Base-by-base conservation (phyloP, 2,797 vertebrate species). In the Basileuterus tristriatus region DNA sequence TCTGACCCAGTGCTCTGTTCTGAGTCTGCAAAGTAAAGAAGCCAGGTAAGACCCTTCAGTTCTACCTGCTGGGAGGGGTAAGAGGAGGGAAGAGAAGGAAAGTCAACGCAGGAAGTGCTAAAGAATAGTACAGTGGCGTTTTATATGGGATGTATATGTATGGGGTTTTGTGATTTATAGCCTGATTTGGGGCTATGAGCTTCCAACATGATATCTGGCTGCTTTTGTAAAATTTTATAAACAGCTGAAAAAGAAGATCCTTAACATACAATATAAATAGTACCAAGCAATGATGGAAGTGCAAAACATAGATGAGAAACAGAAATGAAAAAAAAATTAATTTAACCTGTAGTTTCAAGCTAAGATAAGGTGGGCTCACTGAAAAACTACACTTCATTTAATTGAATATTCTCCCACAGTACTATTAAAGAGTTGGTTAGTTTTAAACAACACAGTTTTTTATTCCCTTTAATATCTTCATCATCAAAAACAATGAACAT, bases 1-100 rank as follows among this genome's bases (percentile, higher is more conserved):
- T 99, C 99, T 13, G 99, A 99, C 81, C 99, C 98, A 22, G 99
- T 99, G 97, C 99, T 99, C 96, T 99, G 99, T 94, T 99, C 99
- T 1, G 99, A 99, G 96, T 99, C 99, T 99, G 96, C 49, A 97
- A 94, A 77, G 81, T 10, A 96, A 95, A 94, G 29, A 93, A 6
- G 13, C 23, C 24, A 63, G 37, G 58, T 97, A 80, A 97, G 95
- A 97, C 39, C 56, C 27, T 79, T 36, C 23, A 32, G 11, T 34
- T 79, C 50, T 50, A 20, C 32, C 50, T 37, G 4, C 23, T 75
- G 8, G 27, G 22, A 55, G 36, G 12, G 8, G 6, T 14, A 56
- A 77, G 58, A 15, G 5, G 3, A 82, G 10, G 21, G 23, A 52
- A 44, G 15, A 32, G 22, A 13, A 71, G 24, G 17, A 76, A 75